These are phyloP conservation scores for Laticauda laticaudata DNA, from an alignment of 2,113 vertebrate genomes.

Conservation along the genomic window DNA sequence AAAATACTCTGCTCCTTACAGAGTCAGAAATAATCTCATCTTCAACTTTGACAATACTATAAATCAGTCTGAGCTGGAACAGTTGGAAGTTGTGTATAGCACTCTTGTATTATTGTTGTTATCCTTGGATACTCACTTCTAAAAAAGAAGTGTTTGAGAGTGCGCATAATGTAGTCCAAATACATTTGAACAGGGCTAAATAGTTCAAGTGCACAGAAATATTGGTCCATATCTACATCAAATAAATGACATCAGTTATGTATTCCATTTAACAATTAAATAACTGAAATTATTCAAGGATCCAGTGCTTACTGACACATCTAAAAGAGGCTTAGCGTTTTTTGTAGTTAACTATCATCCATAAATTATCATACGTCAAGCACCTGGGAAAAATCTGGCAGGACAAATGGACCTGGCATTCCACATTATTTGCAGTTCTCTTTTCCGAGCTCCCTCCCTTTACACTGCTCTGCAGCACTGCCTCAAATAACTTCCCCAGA, in stretches of 20 bases:
- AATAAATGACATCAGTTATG: neutral
- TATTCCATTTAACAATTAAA: neutral
- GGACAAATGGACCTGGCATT: constrained; percentile 22
- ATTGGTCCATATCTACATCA: neutral
- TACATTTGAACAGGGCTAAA: neutral
- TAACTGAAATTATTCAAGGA: neutral
- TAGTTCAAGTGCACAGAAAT: neutral
- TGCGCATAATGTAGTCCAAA: neutral
- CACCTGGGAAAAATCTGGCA: constrained; percentile 42
- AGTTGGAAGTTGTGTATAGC: neutral
- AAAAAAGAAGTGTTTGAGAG: neutral
- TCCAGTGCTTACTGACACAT: neutral
- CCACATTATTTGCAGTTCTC: constrained; percentile 21
- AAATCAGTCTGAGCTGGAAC: neutral
- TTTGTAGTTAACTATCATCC: neutral
- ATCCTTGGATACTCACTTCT: neutral
- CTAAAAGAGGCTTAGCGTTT: neutral
- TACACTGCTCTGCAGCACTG: constrained; percentile 18
- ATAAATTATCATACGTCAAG: constrained; percentile 1
- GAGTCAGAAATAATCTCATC: neutral
- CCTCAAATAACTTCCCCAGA: constrained; percentile 33
- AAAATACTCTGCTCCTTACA: neutral
- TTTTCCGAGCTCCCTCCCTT: constrained; percentile 30
- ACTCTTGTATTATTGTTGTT: neutral
- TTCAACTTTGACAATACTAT: neutral